These are phyloP conservation scores for Lasioglossum baleicum DNA, from an alignment of 1,140 invertebrate genomes.

Conservation along the genomic window DNA sequence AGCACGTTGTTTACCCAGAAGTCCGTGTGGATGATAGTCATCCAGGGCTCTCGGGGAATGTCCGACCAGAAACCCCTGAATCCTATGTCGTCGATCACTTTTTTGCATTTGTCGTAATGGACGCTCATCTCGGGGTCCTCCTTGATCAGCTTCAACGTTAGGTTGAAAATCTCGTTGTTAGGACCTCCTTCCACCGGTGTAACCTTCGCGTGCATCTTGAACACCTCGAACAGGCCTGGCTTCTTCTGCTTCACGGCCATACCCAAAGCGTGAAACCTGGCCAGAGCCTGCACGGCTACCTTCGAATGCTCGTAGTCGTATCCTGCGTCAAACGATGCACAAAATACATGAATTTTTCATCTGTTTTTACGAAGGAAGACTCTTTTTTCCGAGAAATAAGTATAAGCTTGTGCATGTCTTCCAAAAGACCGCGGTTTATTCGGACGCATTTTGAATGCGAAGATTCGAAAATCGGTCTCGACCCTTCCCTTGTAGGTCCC, in stretches of 20 bases:
- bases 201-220: slow-evolving; percentile 65
- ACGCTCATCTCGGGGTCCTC: slow-evolving; percentile 61
- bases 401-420: too few species aligned
- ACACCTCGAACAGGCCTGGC: slow-evolving; percentile 78
- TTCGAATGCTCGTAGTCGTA: slow-evolving; percentile 79
- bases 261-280: slow-evolving; percentile 81
- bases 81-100: slow-evolving; percentile 48
- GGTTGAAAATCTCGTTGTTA: background rate
- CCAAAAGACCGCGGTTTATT: too few species aligned
- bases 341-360: background rate
- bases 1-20: slow-evolving; percentile 85
- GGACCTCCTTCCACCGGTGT: slow-evolving; percentile 43
- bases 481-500: too few species aligned
- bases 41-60: slow-evolving; percentile 75
- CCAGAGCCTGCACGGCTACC: slow-evolving; percentile 79
- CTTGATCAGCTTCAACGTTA: slow-evolving; percentile 64
- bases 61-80: slow-evolving; percentile 52
- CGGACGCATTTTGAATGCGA: too few species aligned
- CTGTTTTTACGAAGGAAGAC: too few species aligned
- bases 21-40: slow-evolving; percentile 81
- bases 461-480: too few species aligned
- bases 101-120: slow-evolving; percentile 59
- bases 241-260: slow-evolving; percentile 80
- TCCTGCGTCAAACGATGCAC: slow-evolving; percentile 58
- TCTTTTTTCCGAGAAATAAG: too few species aligned